These are phyloP conservation scores for Anorthoa munda DNA, from an alignment of 2,888 invertebrate genomes.

Conservation along the genomic window DNA sequence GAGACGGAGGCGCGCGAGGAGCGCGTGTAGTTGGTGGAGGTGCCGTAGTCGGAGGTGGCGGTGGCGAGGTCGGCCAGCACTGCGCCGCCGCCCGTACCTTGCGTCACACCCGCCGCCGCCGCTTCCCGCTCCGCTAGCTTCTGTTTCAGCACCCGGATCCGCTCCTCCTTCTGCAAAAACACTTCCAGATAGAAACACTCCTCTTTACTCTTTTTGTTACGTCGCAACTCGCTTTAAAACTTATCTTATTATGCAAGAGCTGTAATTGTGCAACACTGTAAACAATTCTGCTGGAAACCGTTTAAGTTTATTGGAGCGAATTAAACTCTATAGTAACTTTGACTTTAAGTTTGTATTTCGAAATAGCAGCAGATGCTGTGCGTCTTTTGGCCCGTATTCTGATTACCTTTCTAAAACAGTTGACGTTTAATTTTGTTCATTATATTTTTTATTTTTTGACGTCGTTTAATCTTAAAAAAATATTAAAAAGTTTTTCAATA, in stretches of 20 bases:
- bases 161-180: constrained; percentile 95
- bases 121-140: constrained; percentile 95
- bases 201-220: constrained; percentile 6
- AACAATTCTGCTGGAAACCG: constrained; percentile 55
- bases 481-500: too few species aligned
- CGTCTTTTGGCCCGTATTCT: constrained; percentile 7
- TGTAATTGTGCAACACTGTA: constrained; percentile 48
- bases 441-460: neutral
- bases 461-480: neutral
- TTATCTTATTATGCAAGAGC: constrained; percentile 47
- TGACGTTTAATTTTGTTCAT: neutral
- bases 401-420: neutral
- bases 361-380: constrained; percentile 37
- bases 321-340: constrained; percentile 47
- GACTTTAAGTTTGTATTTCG: constrained; percentile 45
- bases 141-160: constrained; percentile 95
- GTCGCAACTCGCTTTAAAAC: constrained; percentile 29
- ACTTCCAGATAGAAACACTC: constrained; percentile 17
- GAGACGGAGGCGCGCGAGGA: constrained; percentile 96
- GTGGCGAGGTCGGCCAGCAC: constrained; percentile 95
- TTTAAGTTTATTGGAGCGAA: constrained; percentile 55
- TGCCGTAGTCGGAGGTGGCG: constrained; percentile 94
- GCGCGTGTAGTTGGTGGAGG: constrained; percentile 95
- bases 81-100: constrained; percentile 93
- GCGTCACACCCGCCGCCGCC: constrained; percentile 91